Base-by-base conservation (phyloP, 1,140 invertebrate genomes). In the Neodiprion pinetum region DNA sequence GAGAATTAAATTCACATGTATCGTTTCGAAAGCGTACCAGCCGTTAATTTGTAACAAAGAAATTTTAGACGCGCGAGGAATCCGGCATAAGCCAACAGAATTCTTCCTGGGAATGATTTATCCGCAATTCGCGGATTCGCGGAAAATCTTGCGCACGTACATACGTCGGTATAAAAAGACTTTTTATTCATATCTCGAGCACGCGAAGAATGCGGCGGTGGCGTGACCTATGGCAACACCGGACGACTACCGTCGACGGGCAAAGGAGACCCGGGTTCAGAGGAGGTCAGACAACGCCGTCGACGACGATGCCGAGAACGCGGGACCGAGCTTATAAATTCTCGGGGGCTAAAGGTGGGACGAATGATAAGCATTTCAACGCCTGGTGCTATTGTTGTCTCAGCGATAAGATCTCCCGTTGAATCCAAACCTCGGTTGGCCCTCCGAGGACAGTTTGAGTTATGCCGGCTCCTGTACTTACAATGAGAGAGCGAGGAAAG, bases 331-430 rank as follows among this genome's bases (percentile, higher is more conserved):
- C n/a, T 61, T 61, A 61, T 61, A 61, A 61, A 61, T 74, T 74
- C 67, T 21, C 47, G 66, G 23, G 28, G 49, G 67, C 48, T 49
- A 28, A 61, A 70, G 65, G 67, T 70, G 65, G 73, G 73, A 67
- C 74, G 67, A 75, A 76, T 81, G 78, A 83, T 81, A 82, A 83
- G 81, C 81, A 80, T 83, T 81, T 76, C 80, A 80, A 72, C 67
- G 75, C 72, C 69, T 78, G 75, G 76, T 74, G 81, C 81, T 81
- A 83, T 83, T 83, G 80, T 82, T 83, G 80, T 83, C 82, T 72
- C 66, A 14, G 72, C 78, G 82, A 83, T 83, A 83, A 83, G 81
- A 83, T 83, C 82, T 80, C 74, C 77, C 77, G 82, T 72, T 83
- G 81, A 81, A 83, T 82, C 77, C 80, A 75, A 80, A 73, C 72